Evolutionary conservation across 2,113 vertebrate species (phyloP), one percentile per base, ranked within the genome.

Genomic region (Saguinus imperator): DNA sequence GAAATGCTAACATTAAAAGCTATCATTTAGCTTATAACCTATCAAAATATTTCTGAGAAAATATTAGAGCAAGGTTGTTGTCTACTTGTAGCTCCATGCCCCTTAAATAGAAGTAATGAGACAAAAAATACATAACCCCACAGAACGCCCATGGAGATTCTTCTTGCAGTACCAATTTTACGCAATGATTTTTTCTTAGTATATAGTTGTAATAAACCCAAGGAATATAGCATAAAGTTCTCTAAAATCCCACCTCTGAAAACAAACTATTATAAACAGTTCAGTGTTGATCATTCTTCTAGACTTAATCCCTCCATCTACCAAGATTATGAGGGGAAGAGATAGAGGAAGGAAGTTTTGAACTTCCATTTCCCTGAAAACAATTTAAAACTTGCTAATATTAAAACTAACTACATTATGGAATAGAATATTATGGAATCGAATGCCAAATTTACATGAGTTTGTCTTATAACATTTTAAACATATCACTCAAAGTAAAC

Each of bases 391-490:
- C 21, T 80, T 68, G 16, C 16, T 66, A 29, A 84, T 45, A 83
- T 52, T 94, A 23, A 64, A 64, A 83, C 35, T 82, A 64, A 83
- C 72, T 48, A 35, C 32, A 66, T 45, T 45, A 48, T 45, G 58
- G 40, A 66, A 66, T 45, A 6, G 20, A 87, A 57, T 75, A 50
- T 52, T 29, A 58, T n/a, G 18, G 40, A 93, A 83, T 21, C 25
- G 7, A 68, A 84, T 66, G 27, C 18, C 20, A 82, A 57, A 17
- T 55, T 45, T 50, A 72, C 79, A 45, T 68, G 87, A 52, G 5
- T 76, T 75, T 76, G 23, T 84, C 57, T 55, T 76, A 84, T 35
- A 87, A 73, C 52, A 82, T 89, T 91, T 89, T 76, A 89, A 89
- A 61, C 81, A 27, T 29, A 66, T 52, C 20, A 50, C 52, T 75